phyloP scores from a whole-genome alignment of 23 tunicate species.

The Halocynthia roretzi region DNA sequence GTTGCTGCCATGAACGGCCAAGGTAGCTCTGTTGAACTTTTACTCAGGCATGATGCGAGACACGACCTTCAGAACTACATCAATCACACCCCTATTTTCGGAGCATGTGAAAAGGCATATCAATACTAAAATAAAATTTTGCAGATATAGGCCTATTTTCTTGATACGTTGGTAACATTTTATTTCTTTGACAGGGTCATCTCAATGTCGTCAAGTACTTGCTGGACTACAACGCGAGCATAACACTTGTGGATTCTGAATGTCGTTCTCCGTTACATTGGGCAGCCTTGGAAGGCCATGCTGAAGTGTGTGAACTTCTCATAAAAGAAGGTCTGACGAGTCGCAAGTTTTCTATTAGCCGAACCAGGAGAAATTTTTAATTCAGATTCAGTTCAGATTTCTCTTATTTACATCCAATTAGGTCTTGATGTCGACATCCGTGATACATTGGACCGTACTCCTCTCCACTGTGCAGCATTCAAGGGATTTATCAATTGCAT shows the following conservation, averaged over 20 bases:
- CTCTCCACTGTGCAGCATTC: slow-evolving; percentile 81
- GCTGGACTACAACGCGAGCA: slow-evolving; percentile 76
- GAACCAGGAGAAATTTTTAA: no score
- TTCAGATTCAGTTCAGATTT: no score
- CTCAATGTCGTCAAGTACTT: slow-evolving; percentile 55
- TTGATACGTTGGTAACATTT: background rate
- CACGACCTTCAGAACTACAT: slow-evolving; percentile 73
- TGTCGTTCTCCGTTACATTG: slow-evolving; percentile 74
- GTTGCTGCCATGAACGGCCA: slow-evolving; percentile 82
- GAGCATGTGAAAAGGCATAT: slow-evolving; percentile 79
- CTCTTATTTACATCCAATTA: background rate
- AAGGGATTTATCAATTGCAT: slow-evolving; percentile 88
- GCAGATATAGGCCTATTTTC: background rate
- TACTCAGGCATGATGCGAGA: slow-evolving; percentile 42
- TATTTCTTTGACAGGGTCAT: slow-evolving; percentile 45
- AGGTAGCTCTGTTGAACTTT: slow-evolving; percentile 52
- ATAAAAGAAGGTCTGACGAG: slow-evolving; percentile 72
- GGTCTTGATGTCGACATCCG: slow-evolving; percentile 70
- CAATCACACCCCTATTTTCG: slow-evolving; percentile 81
- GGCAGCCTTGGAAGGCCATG: slow-evolving; percentile 96
- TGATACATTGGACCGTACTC: slow-evolving; percentile 51
- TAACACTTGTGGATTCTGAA: slow-evolving; percentile 37
- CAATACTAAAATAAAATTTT: background rate
- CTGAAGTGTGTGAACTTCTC: slow-evolving; percentile 84
- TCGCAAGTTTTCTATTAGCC: no score